Percentiles rank a stretch among this genome's conserved stretches.
phyloP scores from a whole-genome alignment of 2,888 invertebrate genomes.

The Melanophora roralis region DNA sequence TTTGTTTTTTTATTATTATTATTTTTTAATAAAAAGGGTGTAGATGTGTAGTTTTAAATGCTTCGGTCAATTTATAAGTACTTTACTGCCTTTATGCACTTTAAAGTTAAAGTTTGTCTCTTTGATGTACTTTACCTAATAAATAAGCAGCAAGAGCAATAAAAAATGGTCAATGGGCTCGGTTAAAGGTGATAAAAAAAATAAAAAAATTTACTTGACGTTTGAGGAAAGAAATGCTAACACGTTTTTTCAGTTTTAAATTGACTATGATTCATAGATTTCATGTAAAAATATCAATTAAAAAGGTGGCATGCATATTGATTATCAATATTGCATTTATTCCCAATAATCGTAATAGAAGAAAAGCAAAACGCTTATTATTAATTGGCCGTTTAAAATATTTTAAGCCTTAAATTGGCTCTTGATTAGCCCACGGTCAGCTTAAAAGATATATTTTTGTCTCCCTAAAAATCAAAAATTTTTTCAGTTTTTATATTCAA shows the following conservation, averaged over 20 bases:
- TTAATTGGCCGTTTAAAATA: too few species aligned
- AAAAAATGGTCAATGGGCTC: slow-evolving; percentile 56
- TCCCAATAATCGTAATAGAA: too few species aligned
- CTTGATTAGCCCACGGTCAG: too few species aligned
- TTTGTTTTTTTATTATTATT: not conserved
- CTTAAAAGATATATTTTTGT: too few species aligned
- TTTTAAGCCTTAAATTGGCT: too few species aligned
- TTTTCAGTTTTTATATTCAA: too few species aligned
- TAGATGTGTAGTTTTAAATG: not conserved
- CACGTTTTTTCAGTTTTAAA: slow-evolving; percentile 57
- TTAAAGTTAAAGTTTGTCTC: not conserved
- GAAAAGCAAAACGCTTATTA: too few species aligned
- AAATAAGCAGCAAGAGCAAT: not conserved
- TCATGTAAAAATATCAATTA: slow-evolving; percentile 50
- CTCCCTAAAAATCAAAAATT: too few species aligned
- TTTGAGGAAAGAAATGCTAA: slow-evolving; percentile 63
- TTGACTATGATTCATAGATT: slow-evolving; percentile 61
- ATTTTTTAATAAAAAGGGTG: not conserved
- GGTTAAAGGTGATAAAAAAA: slow-evolving; percentile 41
- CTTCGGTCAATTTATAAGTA: slow-evolving; percentile 3
- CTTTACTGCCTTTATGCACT: not conserved
- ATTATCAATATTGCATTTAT: slow-evolving; percentile 26
- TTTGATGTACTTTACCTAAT: not conserved
- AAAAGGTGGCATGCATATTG: slow-evolving; percentile 49
- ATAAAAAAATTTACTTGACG: slow-evolving; percentile 28